phyloP scores from a whole-genome alignment of 2,888 invertebrate genomes.

The Lasioglossum oenotherae region DNA sequence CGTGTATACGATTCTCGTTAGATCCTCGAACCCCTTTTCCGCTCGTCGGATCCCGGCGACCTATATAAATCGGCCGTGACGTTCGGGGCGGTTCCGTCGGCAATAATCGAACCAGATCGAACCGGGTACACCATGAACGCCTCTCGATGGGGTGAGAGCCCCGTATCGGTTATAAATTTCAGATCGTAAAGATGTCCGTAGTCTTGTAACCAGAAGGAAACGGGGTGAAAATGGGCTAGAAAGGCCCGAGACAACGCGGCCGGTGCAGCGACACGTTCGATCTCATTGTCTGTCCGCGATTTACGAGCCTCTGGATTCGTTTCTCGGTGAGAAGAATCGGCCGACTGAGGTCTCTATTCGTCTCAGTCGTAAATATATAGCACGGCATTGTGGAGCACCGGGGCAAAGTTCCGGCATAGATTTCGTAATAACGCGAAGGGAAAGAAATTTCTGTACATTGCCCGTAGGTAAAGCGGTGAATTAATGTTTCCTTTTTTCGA shows the following conservation, averaged over 20 bases:
- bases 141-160: neutral
- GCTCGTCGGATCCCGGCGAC: constrained; percentile 41
- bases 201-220: constrained; percentile 78
- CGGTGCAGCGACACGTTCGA: constrained; percentile 63
- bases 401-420: constrained; percentile 17
- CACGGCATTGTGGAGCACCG: constrained; percentile 28
- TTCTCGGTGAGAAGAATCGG: constrained; percentile 17
- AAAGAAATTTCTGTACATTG: constrained; percentile 3
- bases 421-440: constrained; percentile 22
- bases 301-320: constrained; percentile 56
- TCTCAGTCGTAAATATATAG: constrained; percentile 45
- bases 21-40: constrained; percentile 54
- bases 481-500: constrained; percentile 12
- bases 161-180: constrained; percentile 76
- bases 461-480: constrained; percentile 7
- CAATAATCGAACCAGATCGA: constrained; percentile 57
- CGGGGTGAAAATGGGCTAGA: constrained; percentile 82
- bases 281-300: constrained; percentile 55
- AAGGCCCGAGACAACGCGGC: constrained; percentile 22
- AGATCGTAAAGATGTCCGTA: constrained; percentile 82
- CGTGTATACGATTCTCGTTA: constrained; percentile 65
- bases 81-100: constrained; percentile 50
- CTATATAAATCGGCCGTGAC: constrained; percentile 65
- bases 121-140: constrained; percentile 12
- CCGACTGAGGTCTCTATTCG: constrained; percentile 64